Conservation (phyloP, 2,113 vertebrate species). For the Eonycteris spelaea region DNA sequence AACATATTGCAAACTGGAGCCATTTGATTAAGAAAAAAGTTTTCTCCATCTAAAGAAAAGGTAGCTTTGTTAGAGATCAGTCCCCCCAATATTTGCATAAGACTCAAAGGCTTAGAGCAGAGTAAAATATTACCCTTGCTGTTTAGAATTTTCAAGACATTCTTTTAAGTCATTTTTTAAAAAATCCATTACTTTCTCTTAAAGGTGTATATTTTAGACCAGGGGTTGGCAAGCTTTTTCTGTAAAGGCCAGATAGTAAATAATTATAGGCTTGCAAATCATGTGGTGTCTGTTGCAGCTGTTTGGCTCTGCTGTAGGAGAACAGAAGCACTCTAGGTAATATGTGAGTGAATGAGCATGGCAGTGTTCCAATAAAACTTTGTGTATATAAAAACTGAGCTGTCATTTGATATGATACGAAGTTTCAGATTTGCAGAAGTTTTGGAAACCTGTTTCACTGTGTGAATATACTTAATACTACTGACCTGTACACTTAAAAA, state of each 20-base stretch:
- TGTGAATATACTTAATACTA: not conserved
- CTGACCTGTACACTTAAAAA: not conserved
- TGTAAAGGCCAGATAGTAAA: not conserved
- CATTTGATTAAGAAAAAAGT: not conserved
- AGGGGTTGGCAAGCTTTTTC: not conserved
- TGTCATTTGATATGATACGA: not conserved
- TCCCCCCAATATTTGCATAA: not conserved
- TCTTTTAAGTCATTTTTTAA: not conserved
- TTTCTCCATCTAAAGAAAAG: not conserved
- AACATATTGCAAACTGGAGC: not conserved
- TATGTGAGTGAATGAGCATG: not conserved
- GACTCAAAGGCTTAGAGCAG: not conserved
- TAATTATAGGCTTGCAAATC: not conserved
- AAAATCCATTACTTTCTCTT: not conserved
- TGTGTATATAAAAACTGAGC: not conserved
- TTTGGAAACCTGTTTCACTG: not conserved
- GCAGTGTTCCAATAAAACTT: not conserved
- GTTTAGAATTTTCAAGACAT: not conserved
- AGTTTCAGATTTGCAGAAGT: not conserved
- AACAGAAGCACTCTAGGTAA: not conserved
- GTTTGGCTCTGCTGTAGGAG: not conserved
- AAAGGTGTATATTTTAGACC: not conserved
- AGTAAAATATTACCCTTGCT: conserved; percentile 10
- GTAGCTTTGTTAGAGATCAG: not conserved
- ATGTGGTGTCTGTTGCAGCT: not conserved